Percentiles rank a stretch among this genome's conserved stretches.
These are phyloP conservation scores for Rhagonycha lutea DNA, from an alignment of 2,888 invertebrate genomes.

Conservation along the genomic window DNA sequence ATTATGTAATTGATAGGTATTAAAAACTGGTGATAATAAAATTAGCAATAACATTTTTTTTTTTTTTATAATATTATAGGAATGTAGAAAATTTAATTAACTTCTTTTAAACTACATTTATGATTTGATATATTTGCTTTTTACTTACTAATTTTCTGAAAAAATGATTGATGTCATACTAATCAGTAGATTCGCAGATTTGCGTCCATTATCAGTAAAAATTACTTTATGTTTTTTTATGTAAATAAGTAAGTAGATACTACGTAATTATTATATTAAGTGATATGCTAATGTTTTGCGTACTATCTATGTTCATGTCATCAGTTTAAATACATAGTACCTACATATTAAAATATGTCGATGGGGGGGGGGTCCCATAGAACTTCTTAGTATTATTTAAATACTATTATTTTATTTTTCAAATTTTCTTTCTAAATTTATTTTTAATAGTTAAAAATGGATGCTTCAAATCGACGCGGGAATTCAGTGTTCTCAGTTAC, in stretches of 20 bases:
- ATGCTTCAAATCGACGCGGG: too few relatives aligned
- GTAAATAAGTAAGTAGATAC: too few relatives aligned
- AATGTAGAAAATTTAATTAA: neutral
- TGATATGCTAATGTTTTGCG: neutral
- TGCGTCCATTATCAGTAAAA: neutral
- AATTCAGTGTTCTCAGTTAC: too few relatives aligned
- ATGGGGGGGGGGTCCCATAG: too few relatives aligned
- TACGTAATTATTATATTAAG: neutral
- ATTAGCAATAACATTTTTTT: neutral
- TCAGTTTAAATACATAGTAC: too few relatives aligned
- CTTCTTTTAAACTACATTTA: neutral
- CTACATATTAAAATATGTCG: too few relatives aligned
- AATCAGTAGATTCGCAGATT: neutral
- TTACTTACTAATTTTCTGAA: neutral
- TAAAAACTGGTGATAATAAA: neutral
- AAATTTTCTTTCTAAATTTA: too few relatives aligned
- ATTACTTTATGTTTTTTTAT: neutral
- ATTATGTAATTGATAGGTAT: too few relatives aligned
- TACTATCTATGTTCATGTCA: too few relatives aligned
- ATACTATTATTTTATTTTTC: too few relatives aligned
- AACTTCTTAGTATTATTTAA: too few relatives aligned
- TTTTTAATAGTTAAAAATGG: too few relatives aligned
- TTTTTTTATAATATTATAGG: neutral
- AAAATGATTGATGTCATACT: neutral
- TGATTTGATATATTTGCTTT: neutral